These are phyloP conservation scores for Neoascia interrupta DNA, from an alignment of 2,888 invertebrate species.

Conservation along the genomic window DNA sequence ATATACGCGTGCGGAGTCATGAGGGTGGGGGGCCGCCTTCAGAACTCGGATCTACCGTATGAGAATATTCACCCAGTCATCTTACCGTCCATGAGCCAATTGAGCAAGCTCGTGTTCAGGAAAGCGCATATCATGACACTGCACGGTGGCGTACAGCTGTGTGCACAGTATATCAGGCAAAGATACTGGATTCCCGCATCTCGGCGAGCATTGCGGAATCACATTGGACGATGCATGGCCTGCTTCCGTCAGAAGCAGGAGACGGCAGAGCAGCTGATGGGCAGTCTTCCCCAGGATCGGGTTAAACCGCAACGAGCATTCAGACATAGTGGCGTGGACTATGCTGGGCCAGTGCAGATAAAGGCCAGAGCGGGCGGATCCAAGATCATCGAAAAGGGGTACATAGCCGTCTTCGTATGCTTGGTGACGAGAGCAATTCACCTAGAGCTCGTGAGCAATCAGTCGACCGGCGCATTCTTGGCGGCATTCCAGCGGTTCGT, in stretches of 20 bases:
- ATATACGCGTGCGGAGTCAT: neutral
- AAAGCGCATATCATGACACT: slow-evolving; percentile 11
- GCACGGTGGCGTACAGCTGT: slow-evolving; percentile 11
- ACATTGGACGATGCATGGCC: neutral
- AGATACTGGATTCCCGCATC: slow-evolving; percentile 5
- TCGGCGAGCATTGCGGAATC: neutral
- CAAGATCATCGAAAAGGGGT: no score
- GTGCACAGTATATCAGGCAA: slow-evolving; percentile 19
- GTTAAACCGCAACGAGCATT: slow-evolving; percentile 1
- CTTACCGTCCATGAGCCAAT: neutral
- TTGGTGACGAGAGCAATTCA: slow-evolving; percentile 18
- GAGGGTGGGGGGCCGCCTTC: neutral
- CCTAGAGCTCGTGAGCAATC: slow-evolving; percentile 13
- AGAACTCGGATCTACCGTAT: neutral
- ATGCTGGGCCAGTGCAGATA: slow-evolving; percentile 11
- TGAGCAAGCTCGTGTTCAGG: slow-evolving; percentile 2
- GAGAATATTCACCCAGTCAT: slow-evolving; percentile 9
- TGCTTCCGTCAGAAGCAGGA: slow-evolving; percentile 15
- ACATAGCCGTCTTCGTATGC: slow-evolving; percentile 22
- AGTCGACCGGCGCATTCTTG: slow-evolving; percentile 1
- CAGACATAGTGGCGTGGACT: slow-evolving; percentile 4
- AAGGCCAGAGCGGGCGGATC: slow-evolving; percentile 22
- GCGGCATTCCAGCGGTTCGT: slow-evolving; percentile 6
- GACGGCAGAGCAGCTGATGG: slow-evolving; percentile 22
- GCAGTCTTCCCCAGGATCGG: neutral